Percentiles rank a stretch among this genome's conserved stretches.
Evolutionary conservation across 30 jellyfish, hydroid and myxozoan species (phyloP).

Genomic region (Chrysaora quinquecirrha): DNA sequence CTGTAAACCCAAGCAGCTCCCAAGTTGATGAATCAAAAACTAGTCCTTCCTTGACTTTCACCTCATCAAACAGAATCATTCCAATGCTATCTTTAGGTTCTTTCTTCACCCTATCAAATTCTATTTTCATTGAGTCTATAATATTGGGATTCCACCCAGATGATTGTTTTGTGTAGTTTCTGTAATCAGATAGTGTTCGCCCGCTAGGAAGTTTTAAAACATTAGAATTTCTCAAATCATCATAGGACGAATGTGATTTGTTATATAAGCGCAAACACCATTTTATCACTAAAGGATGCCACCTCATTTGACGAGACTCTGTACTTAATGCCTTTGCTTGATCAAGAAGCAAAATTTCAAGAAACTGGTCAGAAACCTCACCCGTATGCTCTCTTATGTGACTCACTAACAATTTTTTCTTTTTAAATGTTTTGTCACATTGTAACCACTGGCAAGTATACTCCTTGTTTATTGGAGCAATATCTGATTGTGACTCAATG

Average conservation of each 20-base stretch:
- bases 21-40: neutral
- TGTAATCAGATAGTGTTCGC: neutral
- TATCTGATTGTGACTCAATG: neutral
- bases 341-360: neutral
- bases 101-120: no score
- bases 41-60: neutral
- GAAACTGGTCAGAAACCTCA: neutral
- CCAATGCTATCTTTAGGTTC: neutral
- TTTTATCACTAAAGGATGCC: neutral
- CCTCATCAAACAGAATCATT: neutral
- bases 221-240: neutral
- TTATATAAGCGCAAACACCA: neutral
- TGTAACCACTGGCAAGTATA: neutral
- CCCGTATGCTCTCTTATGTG: neutral
- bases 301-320: neutral
- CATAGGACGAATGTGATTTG: neutral
- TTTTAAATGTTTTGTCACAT: neutral
- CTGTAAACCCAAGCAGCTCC: neutral
- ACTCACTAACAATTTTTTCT: neutral
- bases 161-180: neutral
- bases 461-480: neutral
- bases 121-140: no score
- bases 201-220: no score
- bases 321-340: neutral
- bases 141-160: no score